A percentile compares a stretch with the other conserved stretches of the same genome.
phyloP scores from a whole-genome alignment of 1,140 invertebrate species.

The Sitodiplosis mosellana region DNA sequence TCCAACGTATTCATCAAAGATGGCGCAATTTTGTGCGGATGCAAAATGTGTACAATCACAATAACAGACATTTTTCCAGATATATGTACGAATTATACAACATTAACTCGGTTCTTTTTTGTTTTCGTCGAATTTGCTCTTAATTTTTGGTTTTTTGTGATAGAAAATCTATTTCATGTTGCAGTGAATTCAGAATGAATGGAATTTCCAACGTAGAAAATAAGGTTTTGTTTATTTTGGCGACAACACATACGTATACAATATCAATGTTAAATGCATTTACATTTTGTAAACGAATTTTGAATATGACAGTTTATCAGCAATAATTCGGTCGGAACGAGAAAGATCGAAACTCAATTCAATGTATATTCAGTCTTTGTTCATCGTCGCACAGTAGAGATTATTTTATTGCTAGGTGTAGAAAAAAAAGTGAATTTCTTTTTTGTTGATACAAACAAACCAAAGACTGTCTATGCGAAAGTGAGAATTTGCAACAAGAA shows the following conservation, averaged over 20 bases:
- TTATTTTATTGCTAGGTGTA: background rate
- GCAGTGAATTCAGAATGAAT: background rate
- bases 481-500: background rate
- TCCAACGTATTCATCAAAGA: conserved; percentile 25
- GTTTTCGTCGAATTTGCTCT: background rate
- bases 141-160: background rate
- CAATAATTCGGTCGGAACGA: background rate
- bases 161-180: background rate
- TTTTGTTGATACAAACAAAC: too few relatives aligned
- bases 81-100: background rate
- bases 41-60: conserved; percentile 18
- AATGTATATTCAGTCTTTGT: background rate
- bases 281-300: too few relatives aligned
- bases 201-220: background rate
- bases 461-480: background rate
- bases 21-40: conserved; percentile 23
- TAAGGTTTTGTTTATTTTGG: background rate
- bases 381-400: background rate
- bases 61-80: conserved; percentile 10
- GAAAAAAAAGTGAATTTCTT: too few relatives aligned
- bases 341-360: background rate
- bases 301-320: too few relatives aligned
- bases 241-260: too few relatives aligned
- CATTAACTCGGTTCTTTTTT: too few relatives aligned
- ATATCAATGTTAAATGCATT: too few relatives aligned